Conservation (phyloP, 2,888 invertebrate genomes). For the Ditula angustiorana region DNA sequence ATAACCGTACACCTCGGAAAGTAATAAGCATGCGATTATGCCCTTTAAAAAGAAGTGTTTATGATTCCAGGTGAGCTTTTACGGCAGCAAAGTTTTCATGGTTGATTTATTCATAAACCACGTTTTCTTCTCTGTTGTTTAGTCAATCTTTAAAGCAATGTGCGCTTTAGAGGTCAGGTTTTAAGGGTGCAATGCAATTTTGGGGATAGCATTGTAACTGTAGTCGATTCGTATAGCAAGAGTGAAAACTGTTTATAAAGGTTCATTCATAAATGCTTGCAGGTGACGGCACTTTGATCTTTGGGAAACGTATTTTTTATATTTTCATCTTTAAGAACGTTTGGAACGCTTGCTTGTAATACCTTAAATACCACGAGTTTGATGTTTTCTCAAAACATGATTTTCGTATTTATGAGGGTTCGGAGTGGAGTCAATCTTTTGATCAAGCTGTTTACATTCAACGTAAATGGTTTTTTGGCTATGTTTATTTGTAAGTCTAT, state of each 20-base stretch:
- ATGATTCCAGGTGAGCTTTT: background rate
- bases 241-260: constrained; percentile 48
- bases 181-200: background rate
- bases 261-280: constrained; percentile 56
- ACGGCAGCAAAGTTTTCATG: constrained; percentile 3
- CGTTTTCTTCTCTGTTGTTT: constrained; percentile 2
- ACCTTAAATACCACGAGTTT: constrained; percentile 50
- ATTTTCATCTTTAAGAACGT: constrained; percentile 45
- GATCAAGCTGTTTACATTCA: constrained; percentile 32
- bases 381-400: constrained; percentile 52
- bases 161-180: background rate
- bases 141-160: background rate
- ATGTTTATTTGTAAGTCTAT: constrained; percentile 19
- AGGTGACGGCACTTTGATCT: constrained; percentile 61
- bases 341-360: constrained; percentile 37
- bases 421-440: constrained; percentile 38
- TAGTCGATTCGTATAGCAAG: constrained; percentile 42
- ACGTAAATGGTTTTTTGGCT: constrained; percentile 19
- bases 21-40: constrained; percentile 7
- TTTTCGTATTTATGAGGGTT: constrained; percentile 42
- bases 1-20: constrained; percentile 23
- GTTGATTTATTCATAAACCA: constrained; percentile 33
- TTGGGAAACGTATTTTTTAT: constrained; percentile 53
- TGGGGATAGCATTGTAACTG: background rate
- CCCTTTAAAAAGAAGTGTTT: background rate